Evolutionary conservation across 2,888 invertebrate genomes (phyloP).

Genomic region (Sympetrum striolatum): DNA sequence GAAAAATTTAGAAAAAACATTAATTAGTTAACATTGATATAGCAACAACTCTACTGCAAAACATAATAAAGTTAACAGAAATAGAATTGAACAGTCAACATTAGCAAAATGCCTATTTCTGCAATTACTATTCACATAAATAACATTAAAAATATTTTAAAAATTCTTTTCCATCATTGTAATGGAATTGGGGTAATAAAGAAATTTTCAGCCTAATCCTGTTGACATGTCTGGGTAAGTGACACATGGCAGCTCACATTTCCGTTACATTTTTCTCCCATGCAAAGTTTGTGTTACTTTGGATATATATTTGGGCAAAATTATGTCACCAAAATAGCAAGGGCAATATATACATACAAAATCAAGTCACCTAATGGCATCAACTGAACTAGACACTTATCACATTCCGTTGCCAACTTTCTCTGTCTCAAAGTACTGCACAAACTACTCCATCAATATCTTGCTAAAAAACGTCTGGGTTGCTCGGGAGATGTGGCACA

Average conservation of each 20-base stretch:
- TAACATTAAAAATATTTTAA: slow-evolving; percentile 14
- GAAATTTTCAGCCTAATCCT: slow-evolving; percentile 25
- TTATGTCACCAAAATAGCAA: slow-evolving; percentile 41
- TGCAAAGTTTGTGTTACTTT: slow-evolving; percentile 8
- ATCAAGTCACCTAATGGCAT: slow-evolving; percentile 45
- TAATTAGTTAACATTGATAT: slow-evolving; percentile 29
- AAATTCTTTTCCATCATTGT: neutral
- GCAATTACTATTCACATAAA: slow-evolving; percentile 30
- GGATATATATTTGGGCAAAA: slow-evolving; percentile 32
- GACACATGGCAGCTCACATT: slow-evolving; percentile 44
- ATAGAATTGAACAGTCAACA: slow-evolving; percentile 27
- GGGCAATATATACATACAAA: slow-evolving; percentile 35
- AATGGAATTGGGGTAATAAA: neutral
- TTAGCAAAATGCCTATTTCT: slow-evolving; percentile 28
- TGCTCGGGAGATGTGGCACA: slow-evolving; percentile 42
- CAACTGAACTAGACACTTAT: slow-evolving; percentile 47
- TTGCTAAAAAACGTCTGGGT: slow-evolving; percentile 45
- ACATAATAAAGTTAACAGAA: slow-evolving; percentile 42
- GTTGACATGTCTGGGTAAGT: slow-evolving; percentile 36
- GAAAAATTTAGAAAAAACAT: slow-evolving; percentile 28
- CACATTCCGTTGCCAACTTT: slow-evolving; percentile 46
- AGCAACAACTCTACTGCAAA: slow-evolving; percentile 33
- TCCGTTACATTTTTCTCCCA: slow-evolving; percentile 23
- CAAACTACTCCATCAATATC: slow-evolving; percentile 42
- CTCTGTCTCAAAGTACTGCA: slow-evolving; percentile 41